phyloP scores from a whole-genome alignment of 2,888 invertebrate species.

The Halictus quadricinctus region DNA sequence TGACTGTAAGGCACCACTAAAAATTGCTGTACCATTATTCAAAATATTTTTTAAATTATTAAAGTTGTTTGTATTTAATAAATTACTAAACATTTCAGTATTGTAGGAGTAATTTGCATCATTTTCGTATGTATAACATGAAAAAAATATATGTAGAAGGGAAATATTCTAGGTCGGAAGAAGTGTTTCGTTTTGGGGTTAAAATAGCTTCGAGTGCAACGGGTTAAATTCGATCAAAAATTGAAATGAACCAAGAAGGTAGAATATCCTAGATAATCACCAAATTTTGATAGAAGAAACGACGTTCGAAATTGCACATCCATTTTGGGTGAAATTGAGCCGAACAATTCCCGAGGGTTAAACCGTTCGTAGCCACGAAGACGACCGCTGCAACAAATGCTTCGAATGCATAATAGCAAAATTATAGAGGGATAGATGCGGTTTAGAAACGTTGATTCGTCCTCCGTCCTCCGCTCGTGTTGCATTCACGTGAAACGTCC shows the following conservation, averaged over 20 bases:
- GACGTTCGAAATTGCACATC: not conserved
- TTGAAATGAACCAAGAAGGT: not conserved
- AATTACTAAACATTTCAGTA: no score
- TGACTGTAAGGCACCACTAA: no score
- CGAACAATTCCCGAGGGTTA: not conserved
- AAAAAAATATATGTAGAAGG: no score
- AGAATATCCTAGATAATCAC: not conserved
- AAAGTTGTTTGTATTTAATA: no score
- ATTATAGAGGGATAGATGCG: constrained; percentile 43
- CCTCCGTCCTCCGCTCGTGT: constrained; percentile 17
- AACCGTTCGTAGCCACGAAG: constrained; percentile 1
- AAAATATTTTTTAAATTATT: no score
- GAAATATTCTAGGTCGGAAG: no score
- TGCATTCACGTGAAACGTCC: constrained; percentile 23
- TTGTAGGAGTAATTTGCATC: no score
- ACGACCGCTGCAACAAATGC: constrained; percentile 7
- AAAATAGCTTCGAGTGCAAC: no score
- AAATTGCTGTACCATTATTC: no score
- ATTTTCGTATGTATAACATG: no score
- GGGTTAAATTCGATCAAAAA: not conserved
- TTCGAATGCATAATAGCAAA: constrained; percentile 12
- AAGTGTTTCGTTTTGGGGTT: no score
- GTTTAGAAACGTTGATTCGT: constrained; percentile 24
- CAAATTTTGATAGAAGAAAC: not conserved
- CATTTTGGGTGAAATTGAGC: not conserved